A percentile compares a stretch with the other conserved stretches of the same genome.
phyloP scores from a whole-genome alignment of 2,888 invertebrate genomes.

The Heliconius ethilla region DNA sequence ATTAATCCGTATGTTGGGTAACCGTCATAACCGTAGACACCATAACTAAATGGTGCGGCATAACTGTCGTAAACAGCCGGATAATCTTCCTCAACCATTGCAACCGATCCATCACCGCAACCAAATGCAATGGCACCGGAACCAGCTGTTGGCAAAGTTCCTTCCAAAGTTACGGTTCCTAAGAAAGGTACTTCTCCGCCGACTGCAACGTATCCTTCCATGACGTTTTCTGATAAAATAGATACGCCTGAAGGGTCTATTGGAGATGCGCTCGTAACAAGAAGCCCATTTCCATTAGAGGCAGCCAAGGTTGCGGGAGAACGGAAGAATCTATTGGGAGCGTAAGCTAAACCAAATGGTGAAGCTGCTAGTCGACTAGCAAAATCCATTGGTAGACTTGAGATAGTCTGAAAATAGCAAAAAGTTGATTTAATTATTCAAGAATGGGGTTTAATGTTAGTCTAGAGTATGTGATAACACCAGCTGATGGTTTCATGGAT shows the following conservation, averaged over 20 bases:
- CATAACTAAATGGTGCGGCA: constrained; percentile 14
- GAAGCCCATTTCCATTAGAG: constrained; percentile 44
- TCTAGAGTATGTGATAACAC: no score
- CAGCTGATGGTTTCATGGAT: no score
- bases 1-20: background rate
- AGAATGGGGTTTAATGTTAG: background rate
- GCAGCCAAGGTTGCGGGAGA: constrained; percentile 38
- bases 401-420: constrained; percentile 15
- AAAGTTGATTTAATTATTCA: background rate
- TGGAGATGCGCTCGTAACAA: constrained; percentile 50
- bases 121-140: constrained; percentile 50
- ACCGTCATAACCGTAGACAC: constrained; percentile 10
- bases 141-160: constrained; percentile 51
- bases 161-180: constrained; percentile 54
- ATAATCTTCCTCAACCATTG: constrained; percentile 14
- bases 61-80: background rate
- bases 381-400: constrained; percentile 11
- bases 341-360: constrained; percentile 6
- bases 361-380: constrained; percentile 25
- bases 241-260: constrained; percentile 46
- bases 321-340: constrained; percentile 10
- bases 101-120: constrained; percentile 40
- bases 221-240: constrained; percentile 47
- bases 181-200: constrained; percentile 50
- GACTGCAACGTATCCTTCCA: constrained; percentile 29